Conservation (phyloP, 2,888 invertebrate species). For the Heteropelma amictum region DNA sequence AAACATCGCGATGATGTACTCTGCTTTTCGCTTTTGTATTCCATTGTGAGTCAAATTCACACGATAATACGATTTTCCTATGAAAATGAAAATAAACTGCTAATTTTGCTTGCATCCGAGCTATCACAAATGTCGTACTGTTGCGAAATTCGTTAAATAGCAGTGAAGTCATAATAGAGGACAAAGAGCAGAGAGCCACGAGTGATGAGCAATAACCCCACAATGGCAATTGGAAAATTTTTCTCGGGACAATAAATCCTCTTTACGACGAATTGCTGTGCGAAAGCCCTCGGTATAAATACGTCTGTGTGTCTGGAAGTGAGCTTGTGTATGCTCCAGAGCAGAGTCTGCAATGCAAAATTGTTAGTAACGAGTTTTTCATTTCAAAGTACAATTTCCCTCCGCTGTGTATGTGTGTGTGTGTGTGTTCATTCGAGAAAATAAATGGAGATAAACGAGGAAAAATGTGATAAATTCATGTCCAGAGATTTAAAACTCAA, state of each 20-base stretch:
- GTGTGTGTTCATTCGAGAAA: too few relatives aligned
- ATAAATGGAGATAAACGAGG: slow-evolving; percentile 29
- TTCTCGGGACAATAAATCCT: slow-evolving; percentile 44
- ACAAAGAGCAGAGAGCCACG: not conserved
- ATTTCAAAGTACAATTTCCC: slow-evolving; percentile 31
- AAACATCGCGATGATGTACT: too few relatives aligned
- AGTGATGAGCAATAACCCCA: slow-evolving; percentile 36
- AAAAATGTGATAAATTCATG: slow-evolving; percentile 36
- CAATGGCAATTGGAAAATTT: slow-evolving; percentile 44
- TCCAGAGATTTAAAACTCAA: slow-evolving; percentile 17
- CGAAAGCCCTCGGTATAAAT: not conserved
- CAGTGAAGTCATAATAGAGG: not conserved
- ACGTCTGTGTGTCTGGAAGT: not conserved
- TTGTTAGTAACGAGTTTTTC: slow-evolving; percentile 54
- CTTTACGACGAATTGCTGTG: slow-evolving; percentile 46
- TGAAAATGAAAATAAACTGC: too few relatives aligned
- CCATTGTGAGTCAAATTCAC: too few relatives aligned
- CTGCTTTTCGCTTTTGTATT: too few relatives aligned
- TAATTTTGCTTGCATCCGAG: too few relatives aligned
- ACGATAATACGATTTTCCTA: too few relatives aligned
- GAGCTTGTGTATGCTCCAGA: too few relatives aligned
- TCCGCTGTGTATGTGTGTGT: not conserved
- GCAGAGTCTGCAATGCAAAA: slow-evolving; percentile 16
- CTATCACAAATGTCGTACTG: too few relatives aligned
- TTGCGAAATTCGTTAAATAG: too few relatives aligned